Conservation (phyloP, 2,888 invertebrate genomes). For the Lottia gigantea region DNA sequence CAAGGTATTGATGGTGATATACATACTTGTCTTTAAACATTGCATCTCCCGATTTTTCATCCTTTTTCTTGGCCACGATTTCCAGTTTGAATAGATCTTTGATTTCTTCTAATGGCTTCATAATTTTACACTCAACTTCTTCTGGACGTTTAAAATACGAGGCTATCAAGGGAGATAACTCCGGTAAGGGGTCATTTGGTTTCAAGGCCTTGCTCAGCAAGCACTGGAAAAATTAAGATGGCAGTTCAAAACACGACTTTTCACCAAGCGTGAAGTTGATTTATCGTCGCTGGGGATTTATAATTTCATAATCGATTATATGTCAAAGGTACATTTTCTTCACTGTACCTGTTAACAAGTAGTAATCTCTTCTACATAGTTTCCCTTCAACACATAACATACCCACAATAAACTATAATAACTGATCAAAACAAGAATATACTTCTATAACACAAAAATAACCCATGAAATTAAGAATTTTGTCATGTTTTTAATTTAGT, state of each 20-base stretch:
- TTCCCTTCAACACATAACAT: too few relatives aligned
- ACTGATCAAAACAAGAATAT: too few relatives aligned
- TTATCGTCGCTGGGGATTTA: too few relatives aligned
- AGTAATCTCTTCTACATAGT: too few relatives aligned
- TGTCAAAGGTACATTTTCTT: too few relatives aligned
- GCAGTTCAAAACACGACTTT: background rate
- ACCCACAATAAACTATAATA: too few relatives aligned
- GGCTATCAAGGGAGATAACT: constrained; percentile 66
- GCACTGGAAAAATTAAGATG: constrained; percentile 66
- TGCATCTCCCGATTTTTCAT: constrained; percentile 56
- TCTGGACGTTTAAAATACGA: constrained; percentile 60
- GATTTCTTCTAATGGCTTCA: constrained; percentile 55
- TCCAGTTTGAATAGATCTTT: constrained; percentile 61
- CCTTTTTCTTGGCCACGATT: constrained; percentile 57
- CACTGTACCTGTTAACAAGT: too few relatives aligned
- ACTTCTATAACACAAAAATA: too few relatives aligned
- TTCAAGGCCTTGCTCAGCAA: constrained; percentile 74
- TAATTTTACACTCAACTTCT: constrained; percentile 48
- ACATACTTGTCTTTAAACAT: constrained; percentile 61
- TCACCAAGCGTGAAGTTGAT: too few relatives aligned
- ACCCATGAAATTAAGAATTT: too few relatives aligned
- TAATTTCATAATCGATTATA: too few relatives aligned
- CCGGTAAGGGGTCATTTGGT: constrained; percentile 74
- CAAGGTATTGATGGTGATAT: constrained; percentile 14
- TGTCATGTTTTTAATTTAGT: too few relatives aligned